These are phyloP conservation scores for Oophaga pumilio DNA, from an alignment of 2,113 vertebrate species.

Conservation along the genomic window DNA sequence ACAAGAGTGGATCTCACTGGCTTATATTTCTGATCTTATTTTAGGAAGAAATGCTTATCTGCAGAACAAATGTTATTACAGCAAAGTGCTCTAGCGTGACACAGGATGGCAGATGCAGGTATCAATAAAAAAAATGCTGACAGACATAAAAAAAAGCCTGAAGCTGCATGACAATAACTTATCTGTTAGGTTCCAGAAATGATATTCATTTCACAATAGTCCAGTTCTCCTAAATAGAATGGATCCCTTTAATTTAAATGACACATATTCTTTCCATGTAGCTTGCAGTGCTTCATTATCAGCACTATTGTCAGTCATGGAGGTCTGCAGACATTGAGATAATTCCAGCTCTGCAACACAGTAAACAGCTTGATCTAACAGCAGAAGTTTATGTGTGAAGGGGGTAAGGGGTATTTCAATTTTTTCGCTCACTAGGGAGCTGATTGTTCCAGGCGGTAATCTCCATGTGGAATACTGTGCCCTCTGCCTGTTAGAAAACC, in stretches of 20 bases:
- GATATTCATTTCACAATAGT: background rate
- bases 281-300: background rate
- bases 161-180: background rate
- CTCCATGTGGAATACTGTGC: constrained; percentile 18
- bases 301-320: background rate
- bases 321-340: constrained; percentile 15
- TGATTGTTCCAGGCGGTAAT: constrained; percentile 10
- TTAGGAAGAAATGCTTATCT: constrained; percentile 6
- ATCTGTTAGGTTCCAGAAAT: background rate
- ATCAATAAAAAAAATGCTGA: background rate
- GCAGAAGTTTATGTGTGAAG: constrained; percentile 1
- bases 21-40: background rate
- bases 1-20: background rate
- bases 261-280: background rate
- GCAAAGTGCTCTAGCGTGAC: background rate
- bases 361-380: constrained; percentile 9
- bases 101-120: background rate
- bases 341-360: constrained; percentile 1
- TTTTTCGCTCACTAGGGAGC: constrained; percentile 12
- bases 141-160: background rate
- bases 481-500: constrained; percentile 29
- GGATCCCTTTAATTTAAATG: background rate
- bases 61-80: constrained; percentile 8
- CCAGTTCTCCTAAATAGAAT: background rate
- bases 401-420: constrained; percentile 9